Base-by-base conservation (phyloP, 2,797 vertebrate genomes). In the Delichon dasypus region DNA sequence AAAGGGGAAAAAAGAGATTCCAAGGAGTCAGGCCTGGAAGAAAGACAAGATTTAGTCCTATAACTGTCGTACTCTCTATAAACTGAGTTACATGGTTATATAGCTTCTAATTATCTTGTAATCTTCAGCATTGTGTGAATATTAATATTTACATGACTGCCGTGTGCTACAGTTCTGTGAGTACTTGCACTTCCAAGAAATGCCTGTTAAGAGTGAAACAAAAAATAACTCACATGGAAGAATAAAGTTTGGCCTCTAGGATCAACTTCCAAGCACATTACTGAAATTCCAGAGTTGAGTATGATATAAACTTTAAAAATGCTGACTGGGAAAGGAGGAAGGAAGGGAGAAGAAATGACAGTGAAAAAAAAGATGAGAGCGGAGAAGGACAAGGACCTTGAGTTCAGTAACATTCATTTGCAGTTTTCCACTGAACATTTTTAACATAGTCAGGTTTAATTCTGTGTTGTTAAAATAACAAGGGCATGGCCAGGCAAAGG, bases 111-210 rank as follows among this genome's bases (percentile, higher is more conserved):
- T 90, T 91, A 87, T 96, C 87, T 92, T 93, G 77, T 93, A 94
- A 94, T 96, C 91, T 92, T 91, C 85, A 89, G 57, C 57, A 26
- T 83, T 84, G 65, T 58, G 66, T 85, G 88, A 94, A 79, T 89
- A 96, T 95, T 97, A 97, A 96, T 97, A 95, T 97, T 97, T 97
- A 96, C 95, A 96, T 87, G 73, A 90, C 88, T 92, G 70, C 50
- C 0, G 0, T 95, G 80, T 94, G 60, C 89, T 96, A 68, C 20
- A 18, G 66, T 94, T 93, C 85, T 82, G 45, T 80, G 88, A 93
- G 87, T 77, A 82, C 85, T 95, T 85, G 53, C 20, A 51, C 71
- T 97, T 97, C 93, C 94, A 95, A 95, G 90, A 95, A 97, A 89
- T 89, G 75, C 61, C 89, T 91, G 72, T 68, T 88, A 94, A 94